Evolutionary conservation across 2,888 invertebrate species (phyloP).

Genomic region (Ypsolopha sequella): DNA sequence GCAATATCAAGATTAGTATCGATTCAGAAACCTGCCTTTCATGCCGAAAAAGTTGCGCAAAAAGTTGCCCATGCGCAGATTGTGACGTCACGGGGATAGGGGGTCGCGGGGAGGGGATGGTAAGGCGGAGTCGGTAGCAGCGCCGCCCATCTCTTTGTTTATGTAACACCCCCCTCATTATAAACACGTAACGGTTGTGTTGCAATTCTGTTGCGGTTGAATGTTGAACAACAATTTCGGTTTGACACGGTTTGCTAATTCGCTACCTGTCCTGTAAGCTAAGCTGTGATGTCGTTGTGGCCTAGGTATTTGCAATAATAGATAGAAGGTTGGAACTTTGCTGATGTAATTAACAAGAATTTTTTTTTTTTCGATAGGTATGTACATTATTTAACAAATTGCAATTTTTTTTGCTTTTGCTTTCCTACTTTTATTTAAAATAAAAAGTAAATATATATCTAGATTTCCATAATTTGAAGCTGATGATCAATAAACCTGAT

Average conservation of each 20-base stretch:
- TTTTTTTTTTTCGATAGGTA: too few relatives aligned
- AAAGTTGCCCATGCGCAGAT: conserved; percentile 47
- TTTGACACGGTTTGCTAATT: not conserved
- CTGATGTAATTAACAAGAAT: not conserved
- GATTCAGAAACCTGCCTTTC: too few relatives aligned
- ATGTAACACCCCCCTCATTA: conserved; percentile 65
- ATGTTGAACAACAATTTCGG: not conserved
- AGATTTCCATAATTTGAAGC: too few relatives aligned
- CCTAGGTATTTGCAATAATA: too few relatives aligned
- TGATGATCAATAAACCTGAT: not conserved
- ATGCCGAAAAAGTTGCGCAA: conserved; percentile 18
- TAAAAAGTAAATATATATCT: too few relatives aligned
- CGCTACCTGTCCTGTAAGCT: not conserved
- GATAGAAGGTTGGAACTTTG: not conserved
- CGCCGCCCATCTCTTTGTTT: conserved; percentile 67
- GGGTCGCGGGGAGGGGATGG: conserved; percentile 23
- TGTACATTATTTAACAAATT: too few relatives aligned
- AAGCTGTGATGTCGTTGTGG: not conserved
- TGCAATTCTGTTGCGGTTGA: conserved; percentile 18
- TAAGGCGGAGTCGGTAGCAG: conserved; percentile 49
- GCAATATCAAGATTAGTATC: too few relatives aligned
- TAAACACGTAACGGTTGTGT: conserved; percentile 29
- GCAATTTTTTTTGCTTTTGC: too few relatives aligned
- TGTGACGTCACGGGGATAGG: conserved; percentile 21
- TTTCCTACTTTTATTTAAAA: too few relatives aligned